Base-by-base conservation (phyloP, 2,888 invertebrate species). In the Brachyptera risi region DNA sequence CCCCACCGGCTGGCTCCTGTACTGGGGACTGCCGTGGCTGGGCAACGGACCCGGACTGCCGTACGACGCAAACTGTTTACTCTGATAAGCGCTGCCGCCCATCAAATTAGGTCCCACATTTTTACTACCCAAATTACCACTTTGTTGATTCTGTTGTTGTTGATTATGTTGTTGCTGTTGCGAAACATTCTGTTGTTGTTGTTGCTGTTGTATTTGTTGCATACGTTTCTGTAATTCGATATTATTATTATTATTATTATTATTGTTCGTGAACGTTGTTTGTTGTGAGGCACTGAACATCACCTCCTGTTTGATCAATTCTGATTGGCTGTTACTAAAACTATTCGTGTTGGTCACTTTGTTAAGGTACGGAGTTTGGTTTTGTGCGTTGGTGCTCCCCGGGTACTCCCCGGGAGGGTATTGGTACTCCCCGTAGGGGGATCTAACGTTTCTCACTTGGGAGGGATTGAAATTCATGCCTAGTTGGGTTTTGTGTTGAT, bases 401-500 rank as follows among this genome's bases (percentile, higher is more conserved):
- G 44, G 56, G 42, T 17, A 42, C 11, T 56, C 42, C 31, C 47
- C 42, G 77, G 59, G 23, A 15, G 59, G 50, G 64, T 83, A 83
- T 59, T 82, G 82, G 66, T 83, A 84, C 68, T 85, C 84, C 37
- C 80, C 81, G 68, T 83, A 85, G 0, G 84, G 84, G 13, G 81
- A 80, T 37, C 81, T 70, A 1, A 80, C 73, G 63, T 73, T 75
- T 38, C 65, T 21, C 15, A 58, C 58, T 62, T 63, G 26, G 61
- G 61, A 57, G 74, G 72, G 56, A 66, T 78, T 79, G 67, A 79
- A 80, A 1, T 76, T 73, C 35, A 85, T 78, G 1, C 88, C 87
- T 73, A 86, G 74, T 65, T 78, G 86, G 66, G 82, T 85, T 73
- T 89, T 88, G 76, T 92, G 92, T 77, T 95, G 95, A 76, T 96